Evolutionary conservation across 2,113 vertebrate species (phyloP), one percentile per base, ranked within the genome.

Genomic region (Sylvietta virens): DNA sequence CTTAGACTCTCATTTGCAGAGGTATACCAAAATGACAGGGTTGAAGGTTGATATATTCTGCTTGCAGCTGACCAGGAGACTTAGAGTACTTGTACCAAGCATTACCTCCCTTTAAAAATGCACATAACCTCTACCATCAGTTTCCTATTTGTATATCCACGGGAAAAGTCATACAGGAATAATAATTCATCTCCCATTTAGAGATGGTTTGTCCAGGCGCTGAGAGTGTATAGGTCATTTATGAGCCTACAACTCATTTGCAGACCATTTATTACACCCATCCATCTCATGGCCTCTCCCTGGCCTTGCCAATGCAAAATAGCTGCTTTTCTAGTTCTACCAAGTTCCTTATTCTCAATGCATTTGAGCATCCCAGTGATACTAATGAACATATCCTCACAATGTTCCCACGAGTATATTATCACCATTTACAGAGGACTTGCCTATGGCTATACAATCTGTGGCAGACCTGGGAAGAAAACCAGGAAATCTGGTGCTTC

Each of bases 381-480:
- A 84, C 42, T 92, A 95, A 94, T 85, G 86, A 92, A 84, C 40
- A n/a, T 65, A 81, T 92, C 86, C 35, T 92, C 80, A 67, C 82
- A 73, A 37, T 1, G 8, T 28, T 92, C 86, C 92, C 13, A 0
- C 30, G 37, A 90, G 86, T 37, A 69, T 93, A 82, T 90, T 92
- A 92, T 88, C 83, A 88, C 86, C 79, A 30, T 81, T 91, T 92
- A 67, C 35, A 77, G 71, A 89, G 42, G 60, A 78, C 69, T 81
- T 86, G 86, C 93, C 95, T 91, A 67, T 82, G 83, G 78, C 64
- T 81, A 90, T 87, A 61, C 69, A 94, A 76, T 76, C 84, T 71
- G 78, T 90, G 95, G 86, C 86, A 96, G 90, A 92, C 35, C 88
- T 79, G 87, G 93, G 86, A 95, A 96, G n/a, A 22, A 58, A 48